Base-by-base conservation (phyloP, 1,140 invertebrate species). In the Frieseomelitta varia region DNA sequence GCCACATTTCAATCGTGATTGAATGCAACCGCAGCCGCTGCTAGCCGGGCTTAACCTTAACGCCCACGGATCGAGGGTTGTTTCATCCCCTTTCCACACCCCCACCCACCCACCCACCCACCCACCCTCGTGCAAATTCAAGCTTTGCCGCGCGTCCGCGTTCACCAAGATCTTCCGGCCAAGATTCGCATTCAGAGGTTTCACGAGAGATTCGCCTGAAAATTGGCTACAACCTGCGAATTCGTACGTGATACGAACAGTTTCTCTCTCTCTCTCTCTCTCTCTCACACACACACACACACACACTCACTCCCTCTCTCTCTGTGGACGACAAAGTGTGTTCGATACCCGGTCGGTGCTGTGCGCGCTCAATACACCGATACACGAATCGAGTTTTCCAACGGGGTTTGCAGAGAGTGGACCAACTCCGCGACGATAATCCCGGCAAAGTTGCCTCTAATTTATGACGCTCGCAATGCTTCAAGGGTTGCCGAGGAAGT, bases 101-200 rank as follows among this genome's bases (percentile, higher is more conserved):
- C n/a, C n/a, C n/a, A n/a, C n/a, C n/a, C n/a, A n/a, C n/a, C n/a
- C n/a, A n/a, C n/a, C n/a, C n/a, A n/a, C n/a, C n/a, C n/a, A n/a
- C n/a, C n/a, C n/a, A n/a, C n/a, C n/a, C n/a, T n/a, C n/a, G n/a
- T n/a, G n/a, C n/a, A 82, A 69, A 63, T 58, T 71, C 51, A 39
- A 1, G 21, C 0, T 58, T 12, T 30, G 34, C 55, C 17, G 30
- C 39, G 56, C 71, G 61, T 87, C 83, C 92, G 91, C 92, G 92
- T 92, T 91, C 92, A 90, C 90, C 34, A 39, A 4, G 34, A 92
- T 91, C 88, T 88, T 87, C 84, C 72, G 34, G 24, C 86, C 85
- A 91, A 92, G 82, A 92, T 92, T 92, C 87, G 84, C 39, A 39
- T 39, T 39, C 39, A 92, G 88, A 84, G 86, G 85, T 89, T 79